phyloP scores from a whole-genome alignment of 2,888 invertebrate species.

The Plusia festucae region DNA sequence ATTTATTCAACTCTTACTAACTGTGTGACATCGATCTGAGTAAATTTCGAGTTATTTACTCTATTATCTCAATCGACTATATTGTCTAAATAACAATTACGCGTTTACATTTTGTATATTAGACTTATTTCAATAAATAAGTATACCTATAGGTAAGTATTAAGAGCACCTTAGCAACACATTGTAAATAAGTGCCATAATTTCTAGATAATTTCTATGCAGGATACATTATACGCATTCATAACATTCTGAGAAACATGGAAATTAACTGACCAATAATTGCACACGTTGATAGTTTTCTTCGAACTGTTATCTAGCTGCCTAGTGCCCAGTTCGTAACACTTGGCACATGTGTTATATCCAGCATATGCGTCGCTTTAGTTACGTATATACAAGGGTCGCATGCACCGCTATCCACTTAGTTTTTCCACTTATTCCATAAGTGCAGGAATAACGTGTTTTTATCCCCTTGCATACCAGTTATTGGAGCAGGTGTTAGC shows the following conservation, averaged over 20 bases:
- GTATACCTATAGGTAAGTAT: not conserved
- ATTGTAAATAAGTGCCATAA: conserved; percentile 16
- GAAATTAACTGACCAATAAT: conserved; percentile 32
- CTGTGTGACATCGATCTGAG: no score
- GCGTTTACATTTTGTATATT: no score
- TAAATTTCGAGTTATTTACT: no score
- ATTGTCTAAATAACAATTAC: no score
- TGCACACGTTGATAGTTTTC: conserved; percentile 41
- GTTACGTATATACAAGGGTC: conserved; percentile 44
- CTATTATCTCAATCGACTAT: no score
- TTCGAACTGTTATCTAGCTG: conserved; percentile 23
- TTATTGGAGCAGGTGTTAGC: conserved; percentile 47
- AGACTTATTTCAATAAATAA: no score
- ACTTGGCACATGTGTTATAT: conserved; percentile 30
- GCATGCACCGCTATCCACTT: conserved; percentile 38
- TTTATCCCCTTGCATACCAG: conserved; percentile 38
- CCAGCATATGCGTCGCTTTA: conserved; percentile 31
- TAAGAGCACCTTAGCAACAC: conserved; percentile 8
- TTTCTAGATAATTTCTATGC: conserved; percentile 14
- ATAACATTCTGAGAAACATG: conserved; percentile 28
- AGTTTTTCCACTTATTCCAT: conserved; percentile 45
- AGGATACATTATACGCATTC: conserved; percentile 26
- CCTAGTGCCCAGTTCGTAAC: conserved; percentile 23
- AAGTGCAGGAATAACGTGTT: conserved; percentile 29
- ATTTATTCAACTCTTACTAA: no score